phyloP scores from a whole-genome alignment of 1,140 invertebrate genomes.

The Cylas formicarius region DNA sequence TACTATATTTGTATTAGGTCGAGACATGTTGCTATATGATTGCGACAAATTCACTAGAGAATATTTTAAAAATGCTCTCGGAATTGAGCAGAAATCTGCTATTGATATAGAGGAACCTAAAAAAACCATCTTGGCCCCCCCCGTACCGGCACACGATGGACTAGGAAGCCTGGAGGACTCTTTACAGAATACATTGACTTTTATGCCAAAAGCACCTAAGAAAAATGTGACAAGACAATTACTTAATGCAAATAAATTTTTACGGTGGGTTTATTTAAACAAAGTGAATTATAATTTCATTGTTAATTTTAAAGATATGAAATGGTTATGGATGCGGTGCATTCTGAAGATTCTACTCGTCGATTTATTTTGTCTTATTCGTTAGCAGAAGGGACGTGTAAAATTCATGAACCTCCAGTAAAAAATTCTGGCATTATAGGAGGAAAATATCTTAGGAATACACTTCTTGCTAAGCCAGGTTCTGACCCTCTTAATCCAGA shows the following conservation, averaged over 20 bases:
- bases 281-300: background rate
- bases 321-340: slow-evolving; percentile 56
- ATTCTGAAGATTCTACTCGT: slow-evolving; percentile 59
- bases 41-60: slow-evolving; percentile 73
- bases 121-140: slow-evolving; percentile 9
- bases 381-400: slow-evolving; percentile 54
- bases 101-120: slow-evolving; percentile 31
- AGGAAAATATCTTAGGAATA: slow-evolving; percentile 64
- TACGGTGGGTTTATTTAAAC: slow-evolving; percentile 18
- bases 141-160: slow-evolving; percentile 58
- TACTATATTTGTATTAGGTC: slow-evolving; percentile 58
- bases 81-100: slow-evolving; percentile 35
- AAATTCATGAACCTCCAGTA: slow-evolving; percentile 53
- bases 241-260: slow-evolving; percentile 51
- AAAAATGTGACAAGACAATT: slow-evolving; percentile 60
- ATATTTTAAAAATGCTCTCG: slow-evolving; percentile 46
- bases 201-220: slow-evolving; percentile 61
- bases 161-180: slow-evolving; percentile 70
- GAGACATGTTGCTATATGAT: slow-evolving; percentile 68
- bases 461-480: slow-evolving; percentile 59
- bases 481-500: slow-evolving; percentile 52
- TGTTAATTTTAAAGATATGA: slow-evolving; percentile 46
- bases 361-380: slow-evolving; percentile 61
- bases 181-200: slow-evolving; percentile 57
- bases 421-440: slow-evolving; percentile 60